Evolutionary conservation across 2,113 vertebrate genomes (phyloP), one percentile per base, ranked within the genome.

Genomic region (Dascyllus trimaculatus): DNA sequence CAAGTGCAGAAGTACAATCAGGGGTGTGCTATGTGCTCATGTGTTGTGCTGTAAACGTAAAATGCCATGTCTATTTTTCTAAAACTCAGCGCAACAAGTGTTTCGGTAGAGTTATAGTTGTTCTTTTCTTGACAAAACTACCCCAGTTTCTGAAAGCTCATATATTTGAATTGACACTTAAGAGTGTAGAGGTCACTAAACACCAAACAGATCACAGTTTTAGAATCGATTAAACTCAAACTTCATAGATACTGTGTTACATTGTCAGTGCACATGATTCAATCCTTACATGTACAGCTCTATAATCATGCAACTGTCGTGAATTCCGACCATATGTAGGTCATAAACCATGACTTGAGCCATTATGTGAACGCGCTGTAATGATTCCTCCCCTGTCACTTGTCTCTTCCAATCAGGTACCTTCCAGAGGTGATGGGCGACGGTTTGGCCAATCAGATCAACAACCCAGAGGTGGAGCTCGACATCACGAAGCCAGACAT

Each of bases 401-500:
- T 21, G 5, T 43, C 11, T 73, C 17, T 15, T 53, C 43, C 38
- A 53, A 45, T 10, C 87, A 99, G 98, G 79, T 99, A 99, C 86
- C 95, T 98, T 25, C 97, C 97, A 0, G 97, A 98, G 73, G 95
- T 97, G 86, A 99, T 99, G 96, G 97, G 97, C 0, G 97, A 98
- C 0, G 98, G 97, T 35, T 89, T 99, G 74, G 98, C 98, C 88
- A 99, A 95, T 91, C 98, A 99, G 92, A 99, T 99, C 69, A 99
- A 99, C 91, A 99, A 99, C 90, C 98, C 98, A 0, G 98, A 99
- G 63, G 97, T 99, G 84, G 97, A 99, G 75, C 96, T 99, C 18
- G 97, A 99, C 92, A 98, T 99, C 94, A 99, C 98, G 61, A 99
- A 99, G 88, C 98, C 98, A 0, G 97, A 99, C 49, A 98, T 98